Evolutionary conservation across 1,140 invertebrate genomes (phyloP).

Genomic region (Drosophila ercepeae): DNA sequence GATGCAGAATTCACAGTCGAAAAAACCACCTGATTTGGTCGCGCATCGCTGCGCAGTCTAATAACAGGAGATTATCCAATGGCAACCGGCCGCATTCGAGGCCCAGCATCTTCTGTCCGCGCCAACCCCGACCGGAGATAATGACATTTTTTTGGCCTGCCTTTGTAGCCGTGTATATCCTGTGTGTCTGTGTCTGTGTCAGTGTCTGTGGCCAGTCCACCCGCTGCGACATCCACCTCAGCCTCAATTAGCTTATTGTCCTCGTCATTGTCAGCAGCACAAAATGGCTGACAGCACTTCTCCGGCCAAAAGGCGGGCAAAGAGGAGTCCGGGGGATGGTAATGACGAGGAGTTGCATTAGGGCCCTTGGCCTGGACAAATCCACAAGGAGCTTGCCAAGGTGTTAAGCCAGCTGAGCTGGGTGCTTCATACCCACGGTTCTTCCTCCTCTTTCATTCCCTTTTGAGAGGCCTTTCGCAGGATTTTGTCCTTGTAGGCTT

Average conservation of each 20-base stretch:
- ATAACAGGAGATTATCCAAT: constrained; percentile 72
- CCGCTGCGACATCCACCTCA: constrained; percentile 44
- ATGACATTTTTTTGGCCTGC: constrained; percentile 30
- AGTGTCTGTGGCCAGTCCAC: constrained; percentile 27
- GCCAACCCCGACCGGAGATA: constrained; percentile 20
- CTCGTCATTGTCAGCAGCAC: constrained; percentile 30
- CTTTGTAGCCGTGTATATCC: background rate
- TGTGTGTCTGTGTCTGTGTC: no score
- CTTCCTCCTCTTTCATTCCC: background rate
- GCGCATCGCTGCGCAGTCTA: constrained; percentile 34
- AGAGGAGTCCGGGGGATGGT: background rate
- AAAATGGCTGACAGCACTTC: constrained; percentile 45
- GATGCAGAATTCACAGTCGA: background rate
- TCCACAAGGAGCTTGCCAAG: constrained; percentile 75
- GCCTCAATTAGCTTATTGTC: constrained; percentile 49
- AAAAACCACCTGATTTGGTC: background rate
- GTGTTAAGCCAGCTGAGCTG: constrained; percentile 62
- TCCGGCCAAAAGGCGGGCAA: background rate
- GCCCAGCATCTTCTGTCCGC: no score
- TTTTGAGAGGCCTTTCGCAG: background rate
- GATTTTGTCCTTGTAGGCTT: constrained; percentile 6
- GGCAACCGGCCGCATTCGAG: constrained; percentile 51
- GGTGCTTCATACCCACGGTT: background rate
- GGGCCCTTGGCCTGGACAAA: constrained; percentile 48
- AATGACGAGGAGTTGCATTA: constrained; percentile 13